A percentile compares a stretch with the other conserved stretches of the same genome.
Conservation (phyloP, 2,888 invertebrate genomes). For the Euphydryas editha region DNA sequence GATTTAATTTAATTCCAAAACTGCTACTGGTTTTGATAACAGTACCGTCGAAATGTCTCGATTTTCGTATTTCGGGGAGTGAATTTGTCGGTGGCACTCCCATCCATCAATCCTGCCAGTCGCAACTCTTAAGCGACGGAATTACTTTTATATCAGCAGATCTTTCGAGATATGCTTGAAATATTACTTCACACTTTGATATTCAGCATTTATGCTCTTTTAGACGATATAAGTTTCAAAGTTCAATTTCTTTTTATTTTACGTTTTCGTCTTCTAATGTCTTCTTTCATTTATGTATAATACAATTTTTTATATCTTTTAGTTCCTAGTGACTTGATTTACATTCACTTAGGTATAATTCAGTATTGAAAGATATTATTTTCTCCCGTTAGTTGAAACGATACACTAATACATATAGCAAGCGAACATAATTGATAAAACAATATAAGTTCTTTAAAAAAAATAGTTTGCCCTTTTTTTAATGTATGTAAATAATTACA, state of each 20-base stretch:
- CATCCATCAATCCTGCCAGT: slow-evolving; percentile 76
- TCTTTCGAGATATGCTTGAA: slow-evolving; percentile 64
- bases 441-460: too few relatives aligned
- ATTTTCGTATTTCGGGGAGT: slow-evolving; percentile 49
- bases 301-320: neutral
- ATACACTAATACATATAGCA: too few relatives aligned
- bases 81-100: slow-evolving; percentile 69
- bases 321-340: too few relatives aligned
- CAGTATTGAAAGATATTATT: too few relatives aligned
- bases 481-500: too few relatives aligned
- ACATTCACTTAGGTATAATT: too few relatives aligned
- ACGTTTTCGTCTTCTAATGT: slow-evolving; percentile 3
- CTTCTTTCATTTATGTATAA: neutral
- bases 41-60: slow-evolving; percentile 6
- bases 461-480: too few relatives aligned
- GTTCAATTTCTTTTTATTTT: slow-evolving; percentile 50
- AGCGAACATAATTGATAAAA: too few relatives aligned
- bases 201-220: slow-evolving; percentile 46
- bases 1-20: slow-evolving; percentile 2
- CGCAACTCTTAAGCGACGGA: slow-evolving; percentile 68
- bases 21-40: slow-evolving; percentile 6
- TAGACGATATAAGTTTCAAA: slow-evolving; percentile 46
- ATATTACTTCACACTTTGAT: slow-evolving; percentile 60
- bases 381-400: too few relatives aligned
- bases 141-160: slow-evolving; percentile 76